Conservation (phyloP, 92 coral and sea anemone species). For the Umimayanthus kanabou region DNA sequence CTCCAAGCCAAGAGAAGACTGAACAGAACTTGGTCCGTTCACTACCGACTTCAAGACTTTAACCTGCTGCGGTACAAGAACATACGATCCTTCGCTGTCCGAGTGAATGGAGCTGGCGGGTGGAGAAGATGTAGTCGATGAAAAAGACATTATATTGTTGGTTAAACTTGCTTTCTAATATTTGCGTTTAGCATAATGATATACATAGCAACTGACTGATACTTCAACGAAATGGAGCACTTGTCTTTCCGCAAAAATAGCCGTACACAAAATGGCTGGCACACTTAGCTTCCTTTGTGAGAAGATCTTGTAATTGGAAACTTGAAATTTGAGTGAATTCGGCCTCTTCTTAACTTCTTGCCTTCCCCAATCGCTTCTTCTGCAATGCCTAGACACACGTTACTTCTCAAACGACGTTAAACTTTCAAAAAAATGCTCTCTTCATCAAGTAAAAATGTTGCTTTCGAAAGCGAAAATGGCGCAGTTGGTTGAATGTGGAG, state of each 20-base stretch:
- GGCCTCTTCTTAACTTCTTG: neutral
- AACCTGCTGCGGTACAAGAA: neutral
- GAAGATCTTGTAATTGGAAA: neutral
- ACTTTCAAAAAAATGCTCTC: neutral
- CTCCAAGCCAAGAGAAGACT: conserved; percentile 18
- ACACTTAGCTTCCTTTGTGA: neutral
- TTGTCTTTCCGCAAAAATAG: neutral
- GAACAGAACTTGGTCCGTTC: conserved; percentile 1
- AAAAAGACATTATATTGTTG: neutral
- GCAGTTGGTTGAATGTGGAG: neutral
- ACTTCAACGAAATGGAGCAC: neutral
- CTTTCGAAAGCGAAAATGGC: conserved; percentile 2
- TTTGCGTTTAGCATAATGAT: neutral
- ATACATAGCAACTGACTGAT: neutral
- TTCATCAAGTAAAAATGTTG: neutral
- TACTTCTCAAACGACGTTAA: neutral
- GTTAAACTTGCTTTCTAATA: neutral
- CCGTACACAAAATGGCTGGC: conserved; percentile 25
- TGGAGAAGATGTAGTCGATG: conserved; percentile 12
- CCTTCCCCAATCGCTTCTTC: neutral
- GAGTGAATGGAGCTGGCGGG: conserved; percentile 12
- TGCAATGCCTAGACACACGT: neutral
- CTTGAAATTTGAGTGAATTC: neutral
- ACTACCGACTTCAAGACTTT: neutral
- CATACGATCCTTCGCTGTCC: conserved; percentile 4